These are phyloP conservation scores for Aromia moschata DNA, from an alignment of 2,888 invertebrate species.

Conservation along the genomic window DNA sequence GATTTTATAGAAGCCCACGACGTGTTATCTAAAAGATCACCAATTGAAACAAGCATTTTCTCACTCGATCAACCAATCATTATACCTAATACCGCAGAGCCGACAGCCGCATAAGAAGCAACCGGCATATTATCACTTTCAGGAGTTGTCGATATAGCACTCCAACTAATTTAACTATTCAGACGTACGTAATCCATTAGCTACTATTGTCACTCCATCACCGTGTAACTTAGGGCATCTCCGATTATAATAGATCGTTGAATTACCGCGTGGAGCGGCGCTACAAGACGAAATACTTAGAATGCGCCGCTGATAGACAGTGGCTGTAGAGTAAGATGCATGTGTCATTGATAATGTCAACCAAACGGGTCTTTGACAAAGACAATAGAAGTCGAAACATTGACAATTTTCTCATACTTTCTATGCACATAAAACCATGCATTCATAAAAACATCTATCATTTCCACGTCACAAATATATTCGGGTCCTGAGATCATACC, in stretches of 20 bases:
- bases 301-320: conserved; percentile 23
- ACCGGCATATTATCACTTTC: conserved; percentile 28
- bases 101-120: conserved; percentile 34
- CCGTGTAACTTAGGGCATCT: conserved; percentile 30
- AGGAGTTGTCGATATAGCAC: conserved; percentile 40
- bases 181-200: conserved; percentile 45
- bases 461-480: too few species aligned
- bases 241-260: conserved; percentile 30
- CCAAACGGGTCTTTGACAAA: too few species aligned
- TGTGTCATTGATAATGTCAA: too few species aligned
- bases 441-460: too few species aligned
- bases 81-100: conserved; percentile 7
- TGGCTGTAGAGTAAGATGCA: too few species aligned
- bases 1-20: too few species aligned
- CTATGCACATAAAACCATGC: too few species aligned
- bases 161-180: conserved; percentile 40
- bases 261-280: conserved; percentile 2
- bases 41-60: conserved; percentile 5
- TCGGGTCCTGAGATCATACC: too few species aligned
- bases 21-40: too few species aligned
- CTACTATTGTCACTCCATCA: conserved; percentile 45
- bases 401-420: too few species aligned
- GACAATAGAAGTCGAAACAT: too few species aligned
- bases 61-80: conserved; percentile 16
- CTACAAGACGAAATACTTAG: conserved; percentile 1